Percentiles rank a stretch among this genome's conserved stretches.
These are phyloP conservation scores for Bos indicus DNA, from an alignment of 2,113 vertebrate genomes.

Conservation along the genomic window DNA sequence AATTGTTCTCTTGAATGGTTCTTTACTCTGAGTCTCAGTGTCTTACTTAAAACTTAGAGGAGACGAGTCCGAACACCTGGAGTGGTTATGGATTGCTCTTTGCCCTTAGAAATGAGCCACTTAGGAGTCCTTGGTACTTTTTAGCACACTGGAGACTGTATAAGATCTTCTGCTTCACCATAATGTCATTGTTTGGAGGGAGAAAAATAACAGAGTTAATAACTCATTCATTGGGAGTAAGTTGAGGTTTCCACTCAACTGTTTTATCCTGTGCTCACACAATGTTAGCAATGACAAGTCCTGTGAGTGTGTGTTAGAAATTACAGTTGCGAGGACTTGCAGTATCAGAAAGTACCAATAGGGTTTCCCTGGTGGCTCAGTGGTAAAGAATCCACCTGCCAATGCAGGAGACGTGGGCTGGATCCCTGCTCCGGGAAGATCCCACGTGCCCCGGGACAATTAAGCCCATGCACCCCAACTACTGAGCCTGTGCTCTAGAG, in stretches of 20 bases:
- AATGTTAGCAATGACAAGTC: neutral
- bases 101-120: neutral
- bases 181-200: neutral
- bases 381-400: neutral
- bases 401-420: neutral
- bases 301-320: neutral
- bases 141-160: no score
- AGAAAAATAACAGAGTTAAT: neutral
- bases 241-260: neutral
- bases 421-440: neutral
- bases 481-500: neutral
- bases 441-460: neutral
- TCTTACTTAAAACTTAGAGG: neutral
- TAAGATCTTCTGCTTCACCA: neutral
- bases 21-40: neutral
- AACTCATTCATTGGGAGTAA: neutral
- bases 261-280: neutral
- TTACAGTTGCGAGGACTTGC: neutral
- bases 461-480: neutral
- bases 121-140: neutral
- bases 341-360: neutral
- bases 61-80: neutral
- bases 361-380: neutral
- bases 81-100: neutral
- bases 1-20: neutral